These are phyloP conservation scores for Thaleichthys pacificus DNA, from an alignment of 2,797 vertebrate species.

Conservation along the genomic window DNA sequence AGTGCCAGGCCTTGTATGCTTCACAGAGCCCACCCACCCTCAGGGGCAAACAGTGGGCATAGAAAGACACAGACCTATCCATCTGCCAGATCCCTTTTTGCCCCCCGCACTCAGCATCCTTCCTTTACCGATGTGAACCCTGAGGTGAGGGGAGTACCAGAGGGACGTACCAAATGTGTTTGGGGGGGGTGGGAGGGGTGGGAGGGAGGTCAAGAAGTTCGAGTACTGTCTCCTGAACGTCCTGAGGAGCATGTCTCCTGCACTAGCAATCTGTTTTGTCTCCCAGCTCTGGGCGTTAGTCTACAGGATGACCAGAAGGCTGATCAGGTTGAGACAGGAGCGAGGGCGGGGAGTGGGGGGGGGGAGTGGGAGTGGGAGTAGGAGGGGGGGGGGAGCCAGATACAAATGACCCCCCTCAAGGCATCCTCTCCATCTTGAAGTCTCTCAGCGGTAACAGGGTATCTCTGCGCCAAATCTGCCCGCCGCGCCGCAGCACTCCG, in stretches of 20 bases:
- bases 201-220: constrained; percentile 35
- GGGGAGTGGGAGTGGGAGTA: constrained; percentile 50
- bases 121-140: constrained; percentile 13
- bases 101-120: constrained; percentile 12
- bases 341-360: constrained; percentile 48
- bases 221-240: constrained; percentile 25
- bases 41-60: constrained; percentile 12
- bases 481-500: constrained; percentile 28
- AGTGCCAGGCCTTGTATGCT: background rate
- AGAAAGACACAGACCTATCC: constrained; percentile 26
- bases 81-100: constrained; percentile 4
- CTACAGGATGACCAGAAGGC: constrained; percentile 53
- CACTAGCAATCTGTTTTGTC: constrained; percentile 67
- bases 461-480: constrained; percentile 26
- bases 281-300: constrained; percentile 48
- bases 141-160: constrained; percentile 28
- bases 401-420: constrained; percentile 66
- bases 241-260: constrained; percentile 50
- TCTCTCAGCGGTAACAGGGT: constrained; percentile 7
- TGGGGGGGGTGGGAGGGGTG: background rate
- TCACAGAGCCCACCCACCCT: constrained; percentile 21
- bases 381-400: constrained; percentile 50
- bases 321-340: constrained; percentile 27
- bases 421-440: constrained; percentile 45
- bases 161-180: constrained; percentile 24